These are phyloP conservation scores for Portunus trituberculatus DNA, from an alignment of 1,140 invertebrate genomes.

Conservation along the genomic window DNA sequence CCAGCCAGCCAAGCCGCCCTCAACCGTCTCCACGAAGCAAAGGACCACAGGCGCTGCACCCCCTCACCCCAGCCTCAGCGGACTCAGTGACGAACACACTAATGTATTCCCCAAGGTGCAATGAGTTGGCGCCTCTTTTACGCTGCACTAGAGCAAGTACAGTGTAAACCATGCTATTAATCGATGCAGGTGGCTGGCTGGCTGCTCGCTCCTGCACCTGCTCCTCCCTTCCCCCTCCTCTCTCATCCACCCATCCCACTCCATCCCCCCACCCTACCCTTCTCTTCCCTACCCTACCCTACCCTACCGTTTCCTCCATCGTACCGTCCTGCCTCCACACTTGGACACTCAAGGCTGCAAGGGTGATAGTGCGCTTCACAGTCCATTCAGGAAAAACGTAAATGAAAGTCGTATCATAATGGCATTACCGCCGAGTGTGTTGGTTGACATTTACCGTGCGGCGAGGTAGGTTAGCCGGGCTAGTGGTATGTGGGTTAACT, in stretches of 20 bases:
- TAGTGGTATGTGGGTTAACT: constrained; percentile 9
- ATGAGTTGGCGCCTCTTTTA: not conserved
- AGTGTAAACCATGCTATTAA: not conserved
- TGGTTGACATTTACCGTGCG: not conserved
- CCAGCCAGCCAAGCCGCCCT: no score
- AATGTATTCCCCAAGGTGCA: no score
- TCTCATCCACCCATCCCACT: not conserved
- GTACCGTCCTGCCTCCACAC: no score
- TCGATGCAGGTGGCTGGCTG: not conserved
- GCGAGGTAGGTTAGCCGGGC: not conserved
- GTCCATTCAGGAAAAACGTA: not conserved
- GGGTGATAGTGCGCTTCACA: not conserved
- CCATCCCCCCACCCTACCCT: no score
- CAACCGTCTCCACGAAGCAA: no score
- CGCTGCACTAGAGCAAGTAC: not conserved
- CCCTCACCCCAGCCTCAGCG: no score
- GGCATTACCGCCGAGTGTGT: not conserved
- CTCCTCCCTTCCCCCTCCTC: not conserved
- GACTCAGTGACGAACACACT: no score
- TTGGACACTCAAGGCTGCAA: not conserved
- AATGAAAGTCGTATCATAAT: not conserved
- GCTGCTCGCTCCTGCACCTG: not conserved
- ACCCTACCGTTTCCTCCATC: no score
- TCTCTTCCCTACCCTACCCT: no score
- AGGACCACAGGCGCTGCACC: no score